These are phyloP conservation scores for Calidris pugnax DNA, from an alignment of 2,113 vertebrate species.

Conservation along the genomic window DNA sequence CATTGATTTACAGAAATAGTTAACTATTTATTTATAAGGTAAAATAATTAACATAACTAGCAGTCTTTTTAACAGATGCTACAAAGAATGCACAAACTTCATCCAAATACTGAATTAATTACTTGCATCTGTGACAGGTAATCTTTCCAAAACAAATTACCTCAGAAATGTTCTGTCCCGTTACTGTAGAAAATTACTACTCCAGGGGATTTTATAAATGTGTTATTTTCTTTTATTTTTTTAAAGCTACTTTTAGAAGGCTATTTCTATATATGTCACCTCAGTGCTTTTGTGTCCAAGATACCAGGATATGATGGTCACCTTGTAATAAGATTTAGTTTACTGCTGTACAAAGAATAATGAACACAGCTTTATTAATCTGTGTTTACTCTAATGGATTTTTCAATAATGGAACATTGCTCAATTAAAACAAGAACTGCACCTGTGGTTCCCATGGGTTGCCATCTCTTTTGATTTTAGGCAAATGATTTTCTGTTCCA, in stretches of 20 bases:
- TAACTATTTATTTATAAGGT: neutral
- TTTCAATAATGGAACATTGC: conserved; percentile 12
- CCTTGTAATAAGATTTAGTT: neutral
- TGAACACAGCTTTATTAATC: neutral
- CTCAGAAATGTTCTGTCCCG: neutral
- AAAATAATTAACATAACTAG: neutral
- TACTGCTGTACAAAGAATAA: neutral
- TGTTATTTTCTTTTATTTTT: neutral
- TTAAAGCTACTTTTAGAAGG: neutral
- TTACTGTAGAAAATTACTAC: neutral
- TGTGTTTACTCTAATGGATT: neutral
- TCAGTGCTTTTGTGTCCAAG: neutral
- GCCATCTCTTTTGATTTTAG: neutral
- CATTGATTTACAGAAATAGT: neutral
- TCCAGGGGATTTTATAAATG: neutral
- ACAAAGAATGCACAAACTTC: neutral
- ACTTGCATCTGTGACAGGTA: neutral
- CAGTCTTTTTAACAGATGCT: neutral
- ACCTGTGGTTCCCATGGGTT: neutral
- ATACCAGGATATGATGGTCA: neutral
- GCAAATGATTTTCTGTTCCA: neutral
- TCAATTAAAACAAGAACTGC: conserved; percentile 19
- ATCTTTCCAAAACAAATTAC: neutral
- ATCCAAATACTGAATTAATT: neutral
- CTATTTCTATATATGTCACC: neutral